phyloP scores from a whole-genome alignment of 2,113 vertebrate genomes.

The Rhizomys pruinosus region DNA sequence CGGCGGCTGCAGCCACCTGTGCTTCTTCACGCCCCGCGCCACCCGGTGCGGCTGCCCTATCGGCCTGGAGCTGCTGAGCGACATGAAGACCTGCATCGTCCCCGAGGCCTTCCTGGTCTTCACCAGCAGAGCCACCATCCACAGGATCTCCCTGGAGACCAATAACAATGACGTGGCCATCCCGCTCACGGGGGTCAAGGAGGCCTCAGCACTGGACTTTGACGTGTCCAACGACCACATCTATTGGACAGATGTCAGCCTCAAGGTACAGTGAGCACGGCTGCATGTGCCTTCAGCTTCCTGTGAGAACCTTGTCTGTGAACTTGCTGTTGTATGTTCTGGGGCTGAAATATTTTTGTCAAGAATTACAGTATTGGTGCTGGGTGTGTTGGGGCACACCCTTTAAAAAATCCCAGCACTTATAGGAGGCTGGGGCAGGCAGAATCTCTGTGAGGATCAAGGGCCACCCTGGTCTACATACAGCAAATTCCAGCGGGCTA shows the following conservation, averaged over 20 bases:
- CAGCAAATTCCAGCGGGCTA: not conserved
- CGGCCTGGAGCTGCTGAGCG: constrained; percentile 95
- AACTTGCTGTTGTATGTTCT: rapidly evolving
- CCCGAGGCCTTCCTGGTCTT: constrained; percentile 98
- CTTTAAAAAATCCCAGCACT: too few species aligned
- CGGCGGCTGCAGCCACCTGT: constrained; percentile 96
- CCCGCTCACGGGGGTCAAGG: constrained; percentile 96
- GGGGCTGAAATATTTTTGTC: too few species aligned
- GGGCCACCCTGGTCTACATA: not conserved
- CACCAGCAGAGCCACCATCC: constrained; percentile 96
- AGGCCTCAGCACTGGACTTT: constrained; percentile 97
- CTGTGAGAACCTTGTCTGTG: rapidly evolving
- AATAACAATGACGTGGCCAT: constrained; percentile 97
- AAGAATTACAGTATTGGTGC: not conserved
- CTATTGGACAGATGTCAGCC: constrained; percentile 97
- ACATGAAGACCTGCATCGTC: constrained; percentile 95
- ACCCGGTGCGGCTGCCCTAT: constrained; percentile 95
- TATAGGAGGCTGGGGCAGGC: too few species aligned
- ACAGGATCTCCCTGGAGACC: constrained; percentile 96
- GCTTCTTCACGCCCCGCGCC: constrained; percentile 93
- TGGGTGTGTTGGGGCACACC: too few species aligned
- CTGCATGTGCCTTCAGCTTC: rapidly evolving
- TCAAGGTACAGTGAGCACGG: constrained; percentile 92
- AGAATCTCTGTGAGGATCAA: not conserved
- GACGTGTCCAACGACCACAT: constrained; percentile 95